Evolutionary conservation across 2,797 vertebrate species (phyloP).

Genomic region (Gymnoscopelus braueri): DNA sequence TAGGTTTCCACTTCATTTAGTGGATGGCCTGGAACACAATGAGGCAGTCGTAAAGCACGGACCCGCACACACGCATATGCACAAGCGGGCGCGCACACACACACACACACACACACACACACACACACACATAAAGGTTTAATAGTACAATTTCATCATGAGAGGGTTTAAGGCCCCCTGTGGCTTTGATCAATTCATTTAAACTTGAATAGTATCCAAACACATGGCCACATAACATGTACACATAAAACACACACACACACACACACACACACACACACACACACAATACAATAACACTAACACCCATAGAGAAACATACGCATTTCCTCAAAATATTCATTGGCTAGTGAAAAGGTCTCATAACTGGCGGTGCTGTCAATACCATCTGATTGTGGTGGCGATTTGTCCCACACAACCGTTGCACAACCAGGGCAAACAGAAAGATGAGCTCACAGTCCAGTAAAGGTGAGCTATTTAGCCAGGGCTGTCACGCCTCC

Average conservation of each 20-base stretch:
- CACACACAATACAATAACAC: background rate
- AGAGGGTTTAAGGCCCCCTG: conserved; percentile 52
- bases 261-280: background rate
- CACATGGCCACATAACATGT: conserved; percentile 23
- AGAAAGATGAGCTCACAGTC: background rate
- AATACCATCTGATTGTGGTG: background rate
- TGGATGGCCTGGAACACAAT: conserved; percentile 66
- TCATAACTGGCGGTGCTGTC: too few species aligned
- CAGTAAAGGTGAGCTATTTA: conserved; percentile 7
- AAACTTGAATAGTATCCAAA: conserved; percentile 32
- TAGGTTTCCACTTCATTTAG: conserved; percentile 78
- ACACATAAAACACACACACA: background rate
- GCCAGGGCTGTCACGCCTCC: background rate
- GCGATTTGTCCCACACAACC: background rate
- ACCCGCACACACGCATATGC: conserved; percentile 4
- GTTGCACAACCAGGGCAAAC: background rate
- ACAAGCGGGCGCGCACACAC: background rate
- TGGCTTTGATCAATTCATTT: conserved; percentile 49
- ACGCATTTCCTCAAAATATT: background rate
- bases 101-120: conserved; percentile 36
- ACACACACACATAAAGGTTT: conserved; percentile 66
- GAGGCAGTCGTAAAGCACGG: conserved; percentile 74
- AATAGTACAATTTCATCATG: conserved; percentile 80
- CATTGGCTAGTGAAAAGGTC: background rate
- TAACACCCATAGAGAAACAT: conserved; percentile 5